Evolutionary conservation across 2,113 vertebrate genomes (phyloP).

Genomic region (Cercocebus atys): DNA sequence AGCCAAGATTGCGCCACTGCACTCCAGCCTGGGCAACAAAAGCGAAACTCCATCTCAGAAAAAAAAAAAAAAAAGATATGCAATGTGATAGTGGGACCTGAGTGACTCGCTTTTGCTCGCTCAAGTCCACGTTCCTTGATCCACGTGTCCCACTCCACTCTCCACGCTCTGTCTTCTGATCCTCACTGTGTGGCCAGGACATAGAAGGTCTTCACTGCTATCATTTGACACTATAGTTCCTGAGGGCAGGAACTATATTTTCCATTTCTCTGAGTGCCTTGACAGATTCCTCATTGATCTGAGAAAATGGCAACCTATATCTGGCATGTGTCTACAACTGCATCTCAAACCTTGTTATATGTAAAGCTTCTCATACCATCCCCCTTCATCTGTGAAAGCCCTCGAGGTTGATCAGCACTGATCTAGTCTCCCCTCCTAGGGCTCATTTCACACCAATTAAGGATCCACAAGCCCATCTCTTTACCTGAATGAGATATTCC

Average conservation of each 20-base stretch:
- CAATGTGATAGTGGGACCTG: rapidly evolving
- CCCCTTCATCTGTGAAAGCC: not conserved
- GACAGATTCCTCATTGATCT: not conserved
- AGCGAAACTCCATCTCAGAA: too few species aligned
- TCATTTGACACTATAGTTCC: too few species aligned
- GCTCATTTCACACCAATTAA: not conserved
- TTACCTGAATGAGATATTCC: not conserved
- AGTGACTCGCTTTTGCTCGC: not conserved
- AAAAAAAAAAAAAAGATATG: not conserved
- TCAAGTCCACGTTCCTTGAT: not conserved
- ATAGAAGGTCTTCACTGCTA: not conserved
- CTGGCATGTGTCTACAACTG: not conserved
- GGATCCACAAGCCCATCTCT: not conserved
- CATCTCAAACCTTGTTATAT: not conserved
- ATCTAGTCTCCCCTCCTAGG: not conserved
- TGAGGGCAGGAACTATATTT: not conserved
- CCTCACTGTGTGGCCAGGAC: not conserved
- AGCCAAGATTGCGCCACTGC: too few species aligned
- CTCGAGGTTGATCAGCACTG: not conserved
- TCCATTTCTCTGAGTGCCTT: not conserved
- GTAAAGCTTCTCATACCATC: not conserved
- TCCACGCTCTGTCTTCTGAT: not conserved
- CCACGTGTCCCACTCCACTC: not conserved
- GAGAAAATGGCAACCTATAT: not conserved
- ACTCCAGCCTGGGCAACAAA: too few species aligned